A percentile compares a stretch with the other conserved stretches of the same genome.
These are phyloP conservation scores for Chaetodon auriga DNA, from an alignment of 2,113 vertebrate genomes.

Conservation along the genomic window DNA sequence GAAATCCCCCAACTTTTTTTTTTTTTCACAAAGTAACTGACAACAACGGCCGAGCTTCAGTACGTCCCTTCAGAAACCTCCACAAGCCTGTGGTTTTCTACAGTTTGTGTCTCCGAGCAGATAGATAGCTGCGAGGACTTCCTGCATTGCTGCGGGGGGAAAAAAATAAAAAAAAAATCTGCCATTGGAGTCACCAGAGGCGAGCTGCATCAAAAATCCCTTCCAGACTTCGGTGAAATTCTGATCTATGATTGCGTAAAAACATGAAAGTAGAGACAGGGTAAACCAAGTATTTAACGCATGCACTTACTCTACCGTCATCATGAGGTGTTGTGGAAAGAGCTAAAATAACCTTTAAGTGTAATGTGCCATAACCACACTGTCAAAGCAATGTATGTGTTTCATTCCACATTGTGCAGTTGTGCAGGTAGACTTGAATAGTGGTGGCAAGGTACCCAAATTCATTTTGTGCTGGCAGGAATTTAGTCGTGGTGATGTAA, in stretches of 20 bases:
- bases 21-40: constrained; percentile 5
- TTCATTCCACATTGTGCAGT: constrained; percentile 48
- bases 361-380: constrained; percentile 44
- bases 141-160: constrained; percentile 22
- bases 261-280: constrained; percentile 5
- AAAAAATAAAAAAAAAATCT: constrained; percentile 7
- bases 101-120: constrained; percentile 5
- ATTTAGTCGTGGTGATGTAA: constrained; percentile 48
- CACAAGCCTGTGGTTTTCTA: constrained; percentile 2
- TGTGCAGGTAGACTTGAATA: constrained; percentile 28
- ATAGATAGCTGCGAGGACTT: constrained; percentile 35
- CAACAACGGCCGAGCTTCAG: background rate
- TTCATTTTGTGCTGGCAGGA: constrained; percentile 47
- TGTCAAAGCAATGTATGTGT: constrained; percentile 64
- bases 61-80: constrained; percentile 13
- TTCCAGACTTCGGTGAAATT: constrained; percentile 18
- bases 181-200: constrained; percentile 26
- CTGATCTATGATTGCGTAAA: constrained; percentile 26
- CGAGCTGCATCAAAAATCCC: constrained; percentile 26
- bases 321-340: constrained; percentile 14
- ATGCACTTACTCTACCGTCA: background rate
- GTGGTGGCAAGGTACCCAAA: constrained; percentile 23
- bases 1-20: background rate
- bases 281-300: constrained; percentile 37
- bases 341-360: constrained; percentile 28